Evolutionary conservation across 2,113 vertebrate genomes (phyloP), one percentile per base, ranked within the genome.

Genomic region (Geococcyx californianus): DNA sequence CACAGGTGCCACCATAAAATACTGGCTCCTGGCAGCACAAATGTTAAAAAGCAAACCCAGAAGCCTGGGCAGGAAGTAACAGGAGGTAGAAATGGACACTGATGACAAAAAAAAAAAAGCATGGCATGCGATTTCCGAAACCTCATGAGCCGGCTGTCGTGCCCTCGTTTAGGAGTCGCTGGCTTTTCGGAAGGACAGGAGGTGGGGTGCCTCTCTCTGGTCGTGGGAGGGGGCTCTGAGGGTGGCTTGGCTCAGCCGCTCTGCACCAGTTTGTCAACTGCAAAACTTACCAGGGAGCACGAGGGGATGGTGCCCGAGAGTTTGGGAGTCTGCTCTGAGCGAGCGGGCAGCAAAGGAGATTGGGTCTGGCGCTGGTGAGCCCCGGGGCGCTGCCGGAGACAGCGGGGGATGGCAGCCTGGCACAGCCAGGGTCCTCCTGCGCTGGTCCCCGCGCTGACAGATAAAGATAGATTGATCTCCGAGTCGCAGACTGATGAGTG

Each of bases 401-500:
- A 4, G 70, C 3, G 4, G 68, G 68, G 69, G 34, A 54, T 59
- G 20, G 42, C 6, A 13, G 76, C 51, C 81, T 78, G 84, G 73
- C 84, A 40, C 56, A 78, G 81, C 64, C 1, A 0, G 78, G 67
- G 68, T 60, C 81, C 81, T 54, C 82, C 78, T 6, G 52, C 1
- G 1, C 92, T 4, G 0, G 19, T 83, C 80, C 88, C 77, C 0
- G 14, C 1, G 15, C 90, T 62, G 90, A 89, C 36, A 16, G 93
- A 36, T 62, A 17, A 89, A 95, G 96, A 97, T 62, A 60, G 89
- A 96, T 97, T 56, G 91, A 95, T 97, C 16, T n/a, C 91, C 89
- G 91, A 96, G 94, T 91, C 95, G 87, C 73, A 76, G 95, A 96
- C 94, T 92, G 95, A 97, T 96, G 94, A 28, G 62, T 91, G 84